Base-by-base conservation (phyloP, 2,113 vertebrate species). In the Hydrochoerus hydrochaeris region DNA sequence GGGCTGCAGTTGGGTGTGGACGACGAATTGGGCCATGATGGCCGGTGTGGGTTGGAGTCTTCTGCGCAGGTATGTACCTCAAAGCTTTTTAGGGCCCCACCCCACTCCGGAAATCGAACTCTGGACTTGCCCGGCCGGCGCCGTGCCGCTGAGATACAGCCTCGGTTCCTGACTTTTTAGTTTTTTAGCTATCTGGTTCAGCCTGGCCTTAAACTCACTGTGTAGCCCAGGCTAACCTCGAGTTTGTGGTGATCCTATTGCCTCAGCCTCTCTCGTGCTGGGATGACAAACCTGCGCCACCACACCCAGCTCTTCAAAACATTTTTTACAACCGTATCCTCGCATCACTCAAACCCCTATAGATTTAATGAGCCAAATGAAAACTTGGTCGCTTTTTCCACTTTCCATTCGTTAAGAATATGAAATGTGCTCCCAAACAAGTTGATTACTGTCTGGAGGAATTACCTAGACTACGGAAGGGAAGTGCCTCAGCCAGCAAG, bases 361-460 rank as follows among this genome's bases (percentile, higher is more conserved):
- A 49, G 82, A 63, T 69, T 97, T 63, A 97, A 78, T 16, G 41
- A 97, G 96, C 63, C 94, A 85, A 97, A 97, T 38, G 63, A 93
- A 98, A 98, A 98, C 7, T 52, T 85, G 92, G 85, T 88, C 97
- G 46, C 54, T 91, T 60, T 67, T 96, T 91, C 28, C 95, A 97
- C 89, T 97, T 86, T 91, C 95, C 95, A 92, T 85, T 95, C 93
- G 98, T 97, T 96, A 32, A 85, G 16, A n/a, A n/a, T n/a, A n/a
- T n/a, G n/a, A n/a, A n/a, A 49, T 49, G 44, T 78, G 75, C 13
- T 49, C 75, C 44, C 75, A 46, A 77, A 38, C 44, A 46, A 46
- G 28, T 3, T 49, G 28, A 30, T 49, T 7, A 44, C 22, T 82
- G 38, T 77, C 44, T 17, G 44, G 44, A 30, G 44, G 41, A 77